These are phyloP conservation scores for Phasianus colchicus DNA, from an alignment of 2,113 vertebrate species.

Conservation along the genomic window DNA sequence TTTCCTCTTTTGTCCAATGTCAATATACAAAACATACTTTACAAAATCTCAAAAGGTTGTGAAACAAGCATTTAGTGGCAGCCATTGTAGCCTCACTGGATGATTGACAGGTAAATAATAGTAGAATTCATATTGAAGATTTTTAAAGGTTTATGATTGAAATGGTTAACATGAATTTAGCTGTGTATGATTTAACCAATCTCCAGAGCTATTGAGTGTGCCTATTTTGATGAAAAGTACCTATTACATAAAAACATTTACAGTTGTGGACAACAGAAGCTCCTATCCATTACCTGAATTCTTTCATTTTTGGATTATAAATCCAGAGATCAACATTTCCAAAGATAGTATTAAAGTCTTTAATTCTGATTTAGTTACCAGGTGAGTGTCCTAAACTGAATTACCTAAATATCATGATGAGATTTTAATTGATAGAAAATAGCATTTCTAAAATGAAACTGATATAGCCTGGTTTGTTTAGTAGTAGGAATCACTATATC, in stretches of 20 bases:
- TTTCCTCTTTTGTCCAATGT: not conserved
- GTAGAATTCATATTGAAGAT: not conserved
- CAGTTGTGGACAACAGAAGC: not conserved
- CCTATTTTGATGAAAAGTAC: not conserved
- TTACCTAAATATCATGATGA: constrained; percentile 31
- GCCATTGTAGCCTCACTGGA: not conserved
- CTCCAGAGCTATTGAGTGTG: not conserved
- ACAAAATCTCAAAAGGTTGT: not conserved
- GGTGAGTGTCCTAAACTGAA: not conserved
- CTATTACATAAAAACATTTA: not conserved
- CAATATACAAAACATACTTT: constrained; percentile 5
- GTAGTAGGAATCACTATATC: too few species aligned
- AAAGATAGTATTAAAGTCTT: constrained; percentile 21
- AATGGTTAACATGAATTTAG: not conserved
- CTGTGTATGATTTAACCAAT: not conserved
- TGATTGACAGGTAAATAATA: not conserved
- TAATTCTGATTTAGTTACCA: constrained; percentile 25
- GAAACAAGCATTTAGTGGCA: not conserved
- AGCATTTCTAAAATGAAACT: constrained; percentile 41
- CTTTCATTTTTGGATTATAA: constrained; percentile 6
- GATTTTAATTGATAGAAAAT: constrained; percentile 53
- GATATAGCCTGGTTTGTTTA: too few species aligned
- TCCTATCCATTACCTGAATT: not conserved
- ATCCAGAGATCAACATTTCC: constrained; percentile 9
- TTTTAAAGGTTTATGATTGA: not conserved